Conservation (phyloP, 37 sponge, comb jelly and placozoan genomes). For the Corticium candelabrum region DNA sequence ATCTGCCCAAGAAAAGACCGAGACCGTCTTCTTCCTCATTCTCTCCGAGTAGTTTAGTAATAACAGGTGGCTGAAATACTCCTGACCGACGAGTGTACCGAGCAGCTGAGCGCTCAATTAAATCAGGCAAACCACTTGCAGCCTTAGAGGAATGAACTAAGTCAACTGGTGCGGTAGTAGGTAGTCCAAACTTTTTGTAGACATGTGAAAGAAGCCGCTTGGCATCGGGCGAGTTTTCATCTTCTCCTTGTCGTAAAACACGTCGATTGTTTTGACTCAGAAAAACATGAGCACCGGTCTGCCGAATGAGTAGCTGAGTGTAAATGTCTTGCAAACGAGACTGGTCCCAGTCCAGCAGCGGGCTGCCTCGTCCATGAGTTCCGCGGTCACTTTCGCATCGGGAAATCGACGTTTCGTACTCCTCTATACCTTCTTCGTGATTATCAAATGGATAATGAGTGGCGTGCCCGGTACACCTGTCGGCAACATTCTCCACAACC, state of each 20-base stretch:
- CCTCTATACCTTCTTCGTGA: neutral
- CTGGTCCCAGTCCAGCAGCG: constrained; percentile 16
- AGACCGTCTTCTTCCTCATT: neutral
- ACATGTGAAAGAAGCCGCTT: constrained; percentile 14
- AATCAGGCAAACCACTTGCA: neutral
- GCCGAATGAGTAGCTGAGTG: constrained; percentile 1
- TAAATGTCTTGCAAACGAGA: neutral
- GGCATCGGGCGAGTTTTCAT: neutral
- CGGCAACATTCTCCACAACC: constrained; percentile 3
- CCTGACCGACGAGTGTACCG: neutral
- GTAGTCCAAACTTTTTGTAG: constrained; percentile 22
- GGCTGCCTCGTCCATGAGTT: constrained; percentile 52
- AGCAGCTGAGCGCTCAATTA: neutral
- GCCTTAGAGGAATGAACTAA: neutral
- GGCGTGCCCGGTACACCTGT: neutral
- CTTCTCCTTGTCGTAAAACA: neutral
- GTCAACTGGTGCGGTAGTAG: too few species aligned
- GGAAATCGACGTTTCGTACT: constrained; percentile 23
- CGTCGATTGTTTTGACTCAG: neutral
- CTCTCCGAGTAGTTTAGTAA: neutral
- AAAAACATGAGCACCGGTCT: neutral
- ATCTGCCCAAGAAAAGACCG: neutral
- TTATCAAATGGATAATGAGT: neutral
- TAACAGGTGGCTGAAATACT: neutral
- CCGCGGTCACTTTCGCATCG: constrained; percentile 56